phyloP scores from a whole-genome alignment of 23 tunicate genomes.

The Oikopleura dioica region DNA sequence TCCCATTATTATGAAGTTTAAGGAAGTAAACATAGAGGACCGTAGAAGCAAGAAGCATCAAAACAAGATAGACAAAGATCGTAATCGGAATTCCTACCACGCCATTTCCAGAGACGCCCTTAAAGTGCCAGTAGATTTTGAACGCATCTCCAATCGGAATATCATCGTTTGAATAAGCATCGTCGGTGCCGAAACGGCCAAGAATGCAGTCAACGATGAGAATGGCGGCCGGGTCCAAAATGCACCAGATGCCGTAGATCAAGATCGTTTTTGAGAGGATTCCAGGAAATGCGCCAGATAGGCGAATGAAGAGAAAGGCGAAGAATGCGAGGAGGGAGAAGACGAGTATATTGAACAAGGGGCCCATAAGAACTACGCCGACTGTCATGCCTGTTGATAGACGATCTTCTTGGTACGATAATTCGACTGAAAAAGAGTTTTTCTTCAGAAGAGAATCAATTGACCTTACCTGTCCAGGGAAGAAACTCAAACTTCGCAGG shows the following conservation, averaged over 20 bases:
- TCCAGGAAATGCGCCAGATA: slow-evolving; percentile 40
- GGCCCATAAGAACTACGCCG: slow-evolving; percentile 71
- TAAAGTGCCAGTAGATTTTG: slow-evolving; percentile 80
- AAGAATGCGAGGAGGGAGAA: slow-evolving; percentile 43
- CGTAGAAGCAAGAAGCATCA: slow-evolving; percentile 40
- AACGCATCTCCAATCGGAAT: slow-evolving; percentile 92
- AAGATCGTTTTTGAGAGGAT: slow-evolving; percentile 56
- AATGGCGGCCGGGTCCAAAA: slow-evolving; percentile 40
- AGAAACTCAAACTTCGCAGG: too few relatives aligned
- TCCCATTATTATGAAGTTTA: slow-evolving; percentile 75
- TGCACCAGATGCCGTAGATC: slow-evolving; percentile 44
- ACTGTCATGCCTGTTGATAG: slow-evolving; percentile 46
- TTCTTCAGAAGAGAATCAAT: too few relatives aligned
- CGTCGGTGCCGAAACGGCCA: slow-evolving; percentile 27
- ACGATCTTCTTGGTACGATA: slow-evolving; percentile 64
- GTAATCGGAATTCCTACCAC: slow-evolving; percentile 74
- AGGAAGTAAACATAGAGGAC: slow-evolving; percentile 65
- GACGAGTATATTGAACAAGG: slow-evolving; percentile 29
- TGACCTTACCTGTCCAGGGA: too few relatives aligned
- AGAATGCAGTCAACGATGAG: slow-evolving; percentile 56
- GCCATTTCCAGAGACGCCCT: slow-evolving; percentile 46
- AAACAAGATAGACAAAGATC: slow-evolving; percentile 39
- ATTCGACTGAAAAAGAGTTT: too few relatives aligned
- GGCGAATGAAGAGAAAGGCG: slow-evolving; percentile 37
- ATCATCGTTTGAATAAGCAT: slow-evolving; percentile 28